Conservation (phyloP, 2,797 vertebrate genomes). For the Alcedo quadribrachys region DNA sequence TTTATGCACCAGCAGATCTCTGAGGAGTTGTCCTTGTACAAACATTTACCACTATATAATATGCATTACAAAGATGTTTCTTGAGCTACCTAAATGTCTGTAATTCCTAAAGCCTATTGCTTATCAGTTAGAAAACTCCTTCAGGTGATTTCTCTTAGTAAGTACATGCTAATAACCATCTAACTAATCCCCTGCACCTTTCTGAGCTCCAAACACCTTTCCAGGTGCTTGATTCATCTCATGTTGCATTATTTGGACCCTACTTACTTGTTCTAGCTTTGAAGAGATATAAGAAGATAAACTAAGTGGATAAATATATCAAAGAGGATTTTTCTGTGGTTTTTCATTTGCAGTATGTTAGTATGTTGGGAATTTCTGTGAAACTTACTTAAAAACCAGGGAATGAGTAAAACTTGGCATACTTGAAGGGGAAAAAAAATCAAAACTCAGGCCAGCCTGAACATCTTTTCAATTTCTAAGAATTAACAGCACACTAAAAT, state of each 20-base stretch:
- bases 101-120: no score
- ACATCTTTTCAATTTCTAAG: neutral
- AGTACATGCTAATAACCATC: neutral
- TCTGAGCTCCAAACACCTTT: neutral
- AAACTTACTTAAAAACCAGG: neutral
- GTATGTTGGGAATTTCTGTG: neutral
- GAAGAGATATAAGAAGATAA: neutral
- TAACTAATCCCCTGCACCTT: neutral
- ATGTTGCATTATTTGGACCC: neutral
- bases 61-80: neutral
- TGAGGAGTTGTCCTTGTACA: neutral
- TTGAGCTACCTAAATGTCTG: fast-evolving
- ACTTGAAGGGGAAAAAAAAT: neutral
- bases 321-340: fast-evolving
- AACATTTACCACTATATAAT: neutral
- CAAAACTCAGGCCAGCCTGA: neutral
- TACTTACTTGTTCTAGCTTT: neutral
- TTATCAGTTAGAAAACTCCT: neutral
- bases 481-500: neutral
- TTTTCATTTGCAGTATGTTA: neutral
- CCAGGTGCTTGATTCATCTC: neutral
- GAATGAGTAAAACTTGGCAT: neutral
- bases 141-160: neutral
- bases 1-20: neutral
- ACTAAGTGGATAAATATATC: neutral